phyloP scores from a whole-genome alignment of 2,888 invertebrate genomes.

The Ligdia adustata region DNA sequence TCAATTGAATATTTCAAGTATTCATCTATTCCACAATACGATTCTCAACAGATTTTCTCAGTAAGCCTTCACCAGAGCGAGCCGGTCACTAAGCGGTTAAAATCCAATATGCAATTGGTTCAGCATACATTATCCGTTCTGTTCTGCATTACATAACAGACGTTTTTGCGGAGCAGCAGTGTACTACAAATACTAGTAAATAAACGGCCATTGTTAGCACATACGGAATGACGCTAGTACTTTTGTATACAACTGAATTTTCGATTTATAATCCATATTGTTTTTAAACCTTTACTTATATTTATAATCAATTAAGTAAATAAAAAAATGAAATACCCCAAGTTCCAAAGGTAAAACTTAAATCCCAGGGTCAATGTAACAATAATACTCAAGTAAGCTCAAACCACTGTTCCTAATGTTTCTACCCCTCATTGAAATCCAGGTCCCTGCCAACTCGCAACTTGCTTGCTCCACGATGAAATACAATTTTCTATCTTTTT shows the following conservation, averaged over 20 bases:
- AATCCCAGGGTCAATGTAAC: too few species aligned
- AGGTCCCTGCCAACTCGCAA: slow-evolving; percentile 32
- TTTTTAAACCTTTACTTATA: too few species aligned
- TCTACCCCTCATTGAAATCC: slow-evolving; percentile 2
- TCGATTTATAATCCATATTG: too few species aligned
- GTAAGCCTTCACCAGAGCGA: slow-evolving; percentile 5
- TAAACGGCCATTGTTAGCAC: too few species aligned
- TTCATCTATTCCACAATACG: slow-evolving; percentile 9
- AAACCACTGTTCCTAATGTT: slow-evolving; percentile 17
- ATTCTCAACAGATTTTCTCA: slow-evolving; percentile 2
- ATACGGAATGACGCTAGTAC: too few species aligned
- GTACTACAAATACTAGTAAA: slow-evolving; percentile 36
- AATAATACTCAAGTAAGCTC: too few species aligned
- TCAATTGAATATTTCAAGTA: slow-evolving; percentile 11
- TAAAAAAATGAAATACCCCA: too few species aligned
- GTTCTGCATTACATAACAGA: slow-evolving; percentile 36
- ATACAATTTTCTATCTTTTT: slow-evolving; percentile 35
- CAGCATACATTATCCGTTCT: slow-evolving; percentile 51
- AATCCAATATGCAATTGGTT: slow-evolving; percentile 52
- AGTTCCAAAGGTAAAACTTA: too few species aligned
- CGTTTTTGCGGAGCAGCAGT: slow-evolving; percentile 43
- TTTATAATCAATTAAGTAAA: too few species aligned
- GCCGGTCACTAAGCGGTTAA: slow-evolving; percentile 31
- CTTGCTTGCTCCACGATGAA: slow-evolving; percentile 27
- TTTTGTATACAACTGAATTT: too few species aligned